These are phyloP conservation scores for Phyllotreta striolata DNA, from an alignment of 2,888 invertebrate species.

Conservation along the genomic window DNA sequence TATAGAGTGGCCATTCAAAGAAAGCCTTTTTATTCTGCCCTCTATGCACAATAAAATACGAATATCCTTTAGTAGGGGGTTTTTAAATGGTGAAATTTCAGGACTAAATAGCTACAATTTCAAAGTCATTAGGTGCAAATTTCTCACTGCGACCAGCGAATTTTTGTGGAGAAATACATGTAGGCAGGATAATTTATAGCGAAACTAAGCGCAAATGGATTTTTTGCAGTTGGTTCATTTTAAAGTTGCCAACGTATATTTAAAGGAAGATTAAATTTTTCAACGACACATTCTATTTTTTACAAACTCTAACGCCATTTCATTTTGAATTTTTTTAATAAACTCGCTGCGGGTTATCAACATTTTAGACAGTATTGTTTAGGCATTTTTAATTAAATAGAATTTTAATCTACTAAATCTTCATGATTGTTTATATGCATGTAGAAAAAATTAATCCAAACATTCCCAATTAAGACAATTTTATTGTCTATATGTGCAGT, in stretches of 20 bases:
- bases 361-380: too few relatives aligned
- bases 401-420: too few relatives aligned
- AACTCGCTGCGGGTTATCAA: too few relatives aligned
- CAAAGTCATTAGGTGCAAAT: constrained; percentile 41
- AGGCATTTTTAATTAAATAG: too few relatives aligned
- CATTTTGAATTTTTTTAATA: too few relatives aligned
- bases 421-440: too few relatives aligned
- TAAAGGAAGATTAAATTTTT: not conserved
- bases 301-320: too few relatives aligned
- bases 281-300: too few relatives aligned
- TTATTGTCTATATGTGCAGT: too few relatives aligned
- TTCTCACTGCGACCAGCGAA: constrained; percentile 36
- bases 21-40: not conserved
- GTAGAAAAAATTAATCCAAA: too few relatives aligned
- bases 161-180: constrained; percentile 36
- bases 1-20: too few relatives aligned
- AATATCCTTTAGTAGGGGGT: constrained; percentile 5
- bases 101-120: constrained; percentile 39
- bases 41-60: not conserved
- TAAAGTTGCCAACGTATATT: constrained; percentile 31
- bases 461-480: too few relatives aligned
- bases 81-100: constrained; percentile 28
- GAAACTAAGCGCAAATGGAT: constrained; percentile 42
- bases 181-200: constrained; percentile 42
- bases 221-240: constrained; percentile 41